Evolutionary conservation across 2,888 invertebrate species (phyloP).

Genomic region (Harpalus rufipes): DNA sequence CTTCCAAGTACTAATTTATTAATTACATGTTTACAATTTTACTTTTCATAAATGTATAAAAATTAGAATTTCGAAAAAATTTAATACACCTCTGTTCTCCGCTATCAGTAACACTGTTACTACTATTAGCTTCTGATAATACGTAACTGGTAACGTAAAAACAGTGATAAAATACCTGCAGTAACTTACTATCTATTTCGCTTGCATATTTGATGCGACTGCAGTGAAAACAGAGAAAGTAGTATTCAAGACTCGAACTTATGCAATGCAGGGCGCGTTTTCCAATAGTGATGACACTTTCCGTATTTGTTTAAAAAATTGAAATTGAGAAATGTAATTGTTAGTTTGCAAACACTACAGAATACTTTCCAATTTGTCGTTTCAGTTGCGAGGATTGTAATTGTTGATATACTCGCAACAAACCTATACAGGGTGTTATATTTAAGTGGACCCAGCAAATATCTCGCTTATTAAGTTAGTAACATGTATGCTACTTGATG

Average conservation of each 20-base stretch:
- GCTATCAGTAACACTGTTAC: too few species aligned
- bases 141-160: too few species aligned
- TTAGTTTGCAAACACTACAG: not conserved
- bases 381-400: not conserved
- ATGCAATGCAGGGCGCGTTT: not conserved
- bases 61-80: too few species aligned
- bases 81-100: too few species aligned
- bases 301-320: conserved; percentile 3
- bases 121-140: too few species aligned
- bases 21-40: too few species aligned
- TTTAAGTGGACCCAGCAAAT: too few species aligned
- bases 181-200: not conserved
- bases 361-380: not conserved
- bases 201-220: not conserved
- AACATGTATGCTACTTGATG: too few species aligned
- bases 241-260: not conserved
- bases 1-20: too few species aligned
- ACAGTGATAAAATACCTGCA: not conserved
- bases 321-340: conserved; percentile 2
- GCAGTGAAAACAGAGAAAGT: not conserved
- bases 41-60: too few species aligned
- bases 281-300: not conserved
- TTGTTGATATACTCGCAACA: not conserved
- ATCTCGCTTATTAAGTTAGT: too few species aligned
- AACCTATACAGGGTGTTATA: too few species aligned